A percentile compares a stretch with the other conserved stretches of the same genome.
These are phyloP conservation scores for Uromys caudimaculatus DNA, from an alignment of 2,797 vertebrate species.

Conservation along the genomic window DNA sequence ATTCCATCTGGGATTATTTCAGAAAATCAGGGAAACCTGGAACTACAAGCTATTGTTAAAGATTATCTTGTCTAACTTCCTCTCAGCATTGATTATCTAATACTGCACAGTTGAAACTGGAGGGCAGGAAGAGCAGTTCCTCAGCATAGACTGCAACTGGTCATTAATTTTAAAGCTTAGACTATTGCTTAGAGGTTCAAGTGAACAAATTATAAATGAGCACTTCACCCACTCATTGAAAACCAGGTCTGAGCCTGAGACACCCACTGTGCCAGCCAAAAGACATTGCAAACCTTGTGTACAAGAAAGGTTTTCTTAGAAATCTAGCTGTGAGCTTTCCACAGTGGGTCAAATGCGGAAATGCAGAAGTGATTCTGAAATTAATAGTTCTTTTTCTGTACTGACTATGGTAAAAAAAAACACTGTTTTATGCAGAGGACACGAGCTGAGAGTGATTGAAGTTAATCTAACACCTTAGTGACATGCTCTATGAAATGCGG, in stretches of 20 bases:
- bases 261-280: neutral
- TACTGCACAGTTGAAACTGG: neutral
- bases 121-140: neutral
- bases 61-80: neutral
- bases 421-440: neutral
- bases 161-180: constrained; percentile 30
- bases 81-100: neutral
- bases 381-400: neutral
- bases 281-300: constrained; percentile 51
- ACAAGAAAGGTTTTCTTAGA: neutral
- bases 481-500: neutral
- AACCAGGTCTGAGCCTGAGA: constrained; percentile 40
- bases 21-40: constrained; percentile 2
- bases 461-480: neutral
- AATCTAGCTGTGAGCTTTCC: neutral
- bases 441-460: neutral
- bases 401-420: neutral
- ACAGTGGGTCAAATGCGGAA: constrained; percentile 5
- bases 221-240: constrained; percentile 52
- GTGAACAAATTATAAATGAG: constrained; percentile 37
- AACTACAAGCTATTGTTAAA: neutral
- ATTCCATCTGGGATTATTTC: constrained; percentile 10
- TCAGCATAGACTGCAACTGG: constrained; percentile 15
- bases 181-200: constrained; percentile 57
- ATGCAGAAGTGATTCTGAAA: constrained; percentile 66